A percentile compares a stretch with the other conserved stretches of the same genome.
phyloP scores from a whole-genome alignment of 2,797 vertebrate species.

The Leucoraja ocellata region DNA sequence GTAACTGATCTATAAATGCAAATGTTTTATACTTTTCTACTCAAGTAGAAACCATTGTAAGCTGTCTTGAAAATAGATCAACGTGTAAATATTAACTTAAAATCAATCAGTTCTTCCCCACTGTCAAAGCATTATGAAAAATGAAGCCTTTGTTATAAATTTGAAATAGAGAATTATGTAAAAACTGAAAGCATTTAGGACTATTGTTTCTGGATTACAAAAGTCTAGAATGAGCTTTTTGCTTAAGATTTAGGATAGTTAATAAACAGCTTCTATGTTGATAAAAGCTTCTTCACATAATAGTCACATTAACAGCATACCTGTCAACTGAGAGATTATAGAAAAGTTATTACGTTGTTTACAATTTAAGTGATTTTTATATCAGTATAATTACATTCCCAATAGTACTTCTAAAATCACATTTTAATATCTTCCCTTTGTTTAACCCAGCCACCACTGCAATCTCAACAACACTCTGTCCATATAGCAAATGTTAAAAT shows the following conservation, averaged over 20 bases:
- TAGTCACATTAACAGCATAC: not conserved
- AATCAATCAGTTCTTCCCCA: slow-evolving; percentile 13
- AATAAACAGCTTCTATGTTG: not conserved
- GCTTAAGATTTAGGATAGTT: not conserved
- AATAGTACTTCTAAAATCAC: not conserved
- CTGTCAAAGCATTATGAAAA: not conserved
- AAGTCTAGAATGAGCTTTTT: not conserved
- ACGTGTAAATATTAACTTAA: not conserved
- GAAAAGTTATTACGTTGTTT: not conserved
- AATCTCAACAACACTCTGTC: too few relatives aligned
- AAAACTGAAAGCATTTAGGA: not conserved
- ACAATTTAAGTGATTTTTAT: not conserved
- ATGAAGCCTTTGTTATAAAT: not conserved
- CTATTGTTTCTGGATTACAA: not conserved
- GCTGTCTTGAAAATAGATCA: not conserved
- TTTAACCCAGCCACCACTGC: not conserved
- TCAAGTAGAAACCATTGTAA: not conserved
- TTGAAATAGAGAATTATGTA: not conserved
- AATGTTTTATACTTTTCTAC: not conserved
- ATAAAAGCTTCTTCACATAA: not conserved
- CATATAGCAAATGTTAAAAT: not conserved
- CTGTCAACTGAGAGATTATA: not conserved
- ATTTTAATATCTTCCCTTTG: not conserved
- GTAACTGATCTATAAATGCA: not conserved
- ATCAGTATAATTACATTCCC: not conserved